Base-by-base conservation (phyloP, 2,888 invertebrate genomes). In the Torymus aiolomorphi region DNA sequence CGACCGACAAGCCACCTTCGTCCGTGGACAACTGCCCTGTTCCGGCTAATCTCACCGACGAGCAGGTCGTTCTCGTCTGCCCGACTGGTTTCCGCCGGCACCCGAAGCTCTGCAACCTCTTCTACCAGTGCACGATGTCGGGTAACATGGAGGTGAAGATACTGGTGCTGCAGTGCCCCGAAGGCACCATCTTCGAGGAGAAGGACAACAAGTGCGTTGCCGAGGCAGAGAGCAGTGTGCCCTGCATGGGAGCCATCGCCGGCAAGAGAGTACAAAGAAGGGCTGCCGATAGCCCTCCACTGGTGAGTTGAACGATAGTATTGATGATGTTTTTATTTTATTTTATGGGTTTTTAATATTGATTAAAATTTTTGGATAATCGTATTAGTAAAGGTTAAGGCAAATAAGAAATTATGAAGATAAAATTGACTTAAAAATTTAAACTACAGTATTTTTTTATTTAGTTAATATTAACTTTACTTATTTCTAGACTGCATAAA, bases 31-130 rank as follows among this genome's bases (percentile, higher is more conserved):
- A 88, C 10, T 90, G 90, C 75, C 86, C 88, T 42, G 78, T 88
- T 13, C 24, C 66, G 31, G 88, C 88, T 51, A 87, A 94, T 84
- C 91, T 94, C 12, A 93, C 94, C 72, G 93, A 94, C 20, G 94
- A 95, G 82, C 96, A 96, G 90, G 92, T 94, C 82, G 90, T 94
- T 14, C 92, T 94, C 77, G 93, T 96, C 1, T 97, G 96, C 87
- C 96, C 96, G 11, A 95, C 96, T 8, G 96, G 96, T 56, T 96
- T 97, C 90, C 93, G 93, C 86, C 92, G 96, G 83, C 96, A 97
- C 92, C 96, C 96, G 0, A 95, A 95, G 88, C 94, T 95, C 87
- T 96, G 96, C 86, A 95, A 95, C 86, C 90, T 95, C 84, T 96
- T 96, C 91, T 97, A 97, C 88, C 96, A 96, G 89, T 97, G 96